These are phyloP conservation scores for Setophaga coronata DNA, from an alignment of 2,113 vertebrate genomes.

Conservation along the genomic window DNA sequence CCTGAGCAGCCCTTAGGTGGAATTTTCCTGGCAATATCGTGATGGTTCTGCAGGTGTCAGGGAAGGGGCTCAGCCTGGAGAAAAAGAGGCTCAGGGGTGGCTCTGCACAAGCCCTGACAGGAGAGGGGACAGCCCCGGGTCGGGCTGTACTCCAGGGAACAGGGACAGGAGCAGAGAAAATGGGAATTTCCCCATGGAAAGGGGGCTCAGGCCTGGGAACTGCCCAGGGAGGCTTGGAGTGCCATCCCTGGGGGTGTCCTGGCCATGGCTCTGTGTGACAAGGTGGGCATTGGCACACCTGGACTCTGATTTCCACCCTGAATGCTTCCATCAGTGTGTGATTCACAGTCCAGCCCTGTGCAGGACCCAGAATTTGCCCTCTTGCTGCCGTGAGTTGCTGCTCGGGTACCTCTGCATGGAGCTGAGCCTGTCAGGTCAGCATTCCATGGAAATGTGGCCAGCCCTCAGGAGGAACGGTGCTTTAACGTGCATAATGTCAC, in stretches of 20 bases:
- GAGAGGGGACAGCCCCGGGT: neutral
- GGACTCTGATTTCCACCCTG: neutral
- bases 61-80: neutral
- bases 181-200: neutral
- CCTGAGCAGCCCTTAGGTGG: neutral
- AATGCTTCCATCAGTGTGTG: neutral
- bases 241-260: neutral
- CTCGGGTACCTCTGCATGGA: neutral
- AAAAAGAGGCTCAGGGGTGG: neutral
- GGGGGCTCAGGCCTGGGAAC: fast-evolving
- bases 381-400: neutral
- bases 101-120: neutral
- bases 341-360: neutral
- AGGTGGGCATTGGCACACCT: fast-evolving
- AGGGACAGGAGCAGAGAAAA: neutral
- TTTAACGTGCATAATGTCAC: neutral
- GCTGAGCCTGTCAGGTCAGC: neutral
- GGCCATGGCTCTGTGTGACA: neutral
- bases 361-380: neutral
- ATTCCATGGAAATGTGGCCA: neutral
- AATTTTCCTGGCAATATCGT: neutral
- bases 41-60: neutral
- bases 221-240: neutral
- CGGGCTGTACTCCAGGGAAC: neutral
- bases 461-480: neutral